Percentiles rank a stretch among this genome's conserved stretches.
Conservation (phyloP, 2,888 invertebrate genomes). For the Drosophila falleni region DNA sequence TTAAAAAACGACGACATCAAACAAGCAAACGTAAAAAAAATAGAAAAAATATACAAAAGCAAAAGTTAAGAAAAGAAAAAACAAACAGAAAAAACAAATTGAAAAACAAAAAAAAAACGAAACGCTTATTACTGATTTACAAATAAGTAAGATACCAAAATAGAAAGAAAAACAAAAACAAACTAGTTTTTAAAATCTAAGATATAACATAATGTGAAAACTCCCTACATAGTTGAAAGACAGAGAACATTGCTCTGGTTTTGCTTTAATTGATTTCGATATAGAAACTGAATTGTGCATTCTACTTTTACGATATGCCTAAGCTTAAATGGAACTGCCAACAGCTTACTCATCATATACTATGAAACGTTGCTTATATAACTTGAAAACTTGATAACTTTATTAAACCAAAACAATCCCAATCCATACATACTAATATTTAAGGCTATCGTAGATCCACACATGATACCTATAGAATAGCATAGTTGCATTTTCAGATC, state of each 20-base stretch:
- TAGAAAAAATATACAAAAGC: constrained; percentile 71
- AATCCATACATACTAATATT: constrained; percentile 1
- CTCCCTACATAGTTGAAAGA: constrained; percentile 19
- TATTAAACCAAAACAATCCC: constrained; percentile 15
- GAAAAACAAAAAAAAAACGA: constrained; percentile 56
- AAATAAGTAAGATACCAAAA: constrained; percentile 61
- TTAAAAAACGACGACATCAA: constrained; percentile 56
- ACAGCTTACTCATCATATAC: constrained; percentile 40
- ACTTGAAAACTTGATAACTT: constrained; percentile 12
- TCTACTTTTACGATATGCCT: constrained; percentile 36
- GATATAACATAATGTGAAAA: constrained; percentile 8
- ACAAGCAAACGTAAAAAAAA: constrained; percentile 54
- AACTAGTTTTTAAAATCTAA: constrained; percentile 49
- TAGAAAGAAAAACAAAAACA: constrained; percentile 29
- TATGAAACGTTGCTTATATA: constrained; percentile 37
- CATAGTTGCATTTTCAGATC: constrained; percentile 3
- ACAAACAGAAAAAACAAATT: constrained; percentile 19
- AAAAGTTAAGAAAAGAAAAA: constrained; percentile 33
- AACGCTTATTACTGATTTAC: constrained; percentile 78
- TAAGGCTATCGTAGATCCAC: constrained; percentile 46
- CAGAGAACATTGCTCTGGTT: constrained; percentile 37
- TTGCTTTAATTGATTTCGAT: constrained; percentile 48
- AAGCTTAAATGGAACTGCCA: constrained; percentile 57
- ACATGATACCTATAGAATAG: constrained; percentile 48
- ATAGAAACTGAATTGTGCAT: constrained; percentile 53